Percentiles rank a stretch among this genome's conserved stretches.
Evolutionary conservation across 1,140 invertebrate species (phyloP).

Genomic region (Halesus radiatus): DNA sequence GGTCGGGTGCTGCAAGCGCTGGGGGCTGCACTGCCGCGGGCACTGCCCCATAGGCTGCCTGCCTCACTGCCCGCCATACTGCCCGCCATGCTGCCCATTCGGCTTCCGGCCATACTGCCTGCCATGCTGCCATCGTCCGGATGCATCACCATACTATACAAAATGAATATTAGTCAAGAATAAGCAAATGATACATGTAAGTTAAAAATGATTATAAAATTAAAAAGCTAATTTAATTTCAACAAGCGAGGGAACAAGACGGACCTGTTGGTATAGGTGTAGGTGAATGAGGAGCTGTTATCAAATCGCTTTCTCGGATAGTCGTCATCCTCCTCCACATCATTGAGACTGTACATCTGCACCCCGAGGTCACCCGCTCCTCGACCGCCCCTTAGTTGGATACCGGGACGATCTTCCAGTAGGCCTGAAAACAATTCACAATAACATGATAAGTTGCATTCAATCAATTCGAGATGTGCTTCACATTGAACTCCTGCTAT

Average conservation of each 20-base stretch:
- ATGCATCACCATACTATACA: conserved; percentile 83
- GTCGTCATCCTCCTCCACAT: conserved; percentile 91
- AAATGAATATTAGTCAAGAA: conserved; percentile 2
- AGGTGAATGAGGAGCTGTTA: conserved; percentile 82
- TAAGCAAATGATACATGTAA: conserved; percentile 1
- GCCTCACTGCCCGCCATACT: conserved; percentile 72
- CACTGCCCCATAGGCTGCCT: conserved; percentile 67
- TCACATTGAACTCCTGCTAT: too few relatives aligned
- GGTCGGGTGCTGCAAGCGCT: conserved; percentile 63
- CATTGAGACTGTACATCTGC: conserved; percentile 84
- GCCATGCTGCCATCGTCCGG: conserved; percentile 80
- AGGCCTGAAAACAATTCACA: conserved; percentile 71
- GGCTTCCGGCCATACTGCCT: conserved; percentile 71
- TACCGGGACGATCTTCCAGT: conserved; percentile 91
- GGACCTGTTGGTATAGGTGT: conserved; percentile 87
- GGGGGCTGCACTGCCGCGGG: conserved; percentile 66
- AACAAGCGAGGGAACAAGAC: background rate
- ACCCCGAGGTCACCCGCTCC: conserved; percentile 84
- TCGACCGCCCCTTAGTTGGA: conserved; percentile 87
- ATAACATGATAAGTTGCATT: too few relatives aligned
- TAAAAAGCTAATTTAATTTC: too few relatives aligned
- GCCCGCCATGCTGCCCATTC: conserved; percentile 71
- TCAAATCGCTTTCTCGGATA: conserved; percentile 83
- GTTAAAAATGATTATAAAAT: conserved; percentile 16
- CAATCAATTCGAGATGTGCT: too few relatives aligned